Base-by-base conservation (phyloP, 2,113 vertebrate genomes). In the Cephalopterus ornatus region DNA sequence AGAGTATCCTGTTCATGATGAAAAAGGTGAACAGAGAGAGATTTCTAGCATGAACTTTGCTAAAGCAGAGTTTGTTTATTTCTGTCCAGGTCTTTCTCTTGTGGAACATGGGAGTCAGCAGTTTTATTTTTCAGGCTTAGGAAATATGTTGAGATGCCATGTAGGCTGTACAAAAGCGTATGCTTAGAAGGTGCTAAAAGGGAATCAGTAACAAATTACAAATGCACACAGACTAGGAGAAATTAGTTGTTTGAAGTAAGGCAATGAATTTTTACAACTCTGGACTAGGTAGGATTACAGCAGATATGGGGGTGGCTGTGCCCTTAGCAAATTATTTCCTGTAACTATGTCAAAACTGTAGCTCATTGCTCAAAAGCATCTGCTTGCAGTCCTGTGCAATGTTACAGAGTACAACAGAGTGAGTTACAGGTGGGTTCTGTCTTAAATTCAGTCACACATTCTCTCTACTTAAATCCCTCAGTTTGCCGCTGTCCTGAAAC, bases 401-500 rank as follows among this genome's bases (percentile, higher is more conserved):
- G 42, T 47, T 10, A 24, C 11, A 67, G 55, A 66, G 12, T 17
- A 11, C 66, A 70, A 17, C 42, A 68, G 49, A 80, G 59, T 20
- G 20, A 66, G 19, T 53, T 84, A 52, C 30, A 30, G 32, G 52
- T 52, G 10, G 4, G 6, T 73, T 94, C 19, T 44, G 2, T n/a
- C 22, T 81, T 63, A 77, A 72, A 87, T 67, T 5, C 7, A 76
- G 22, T 81, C 5, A 1, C n/a, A 50, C 0, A 0, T 77, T 76
- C 30, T 53, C 2, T 6, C 8, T 58, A 3, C 2, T 2, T 72
- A n/a, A 71, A 61, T 2, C 8, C 2, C 5, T 66, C 26, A 11
- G 44, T 61, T 83, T 55, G 11, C 66, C 21, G 14, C n/a, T 84
- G 70, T 24, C n/a, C 32, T 84, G 44, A 49, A 92, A 53, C 21